Percentiles rank a stretch among this genome's conserved stretches.
These are phyloP conservation scores for Pseudomyrmex flavicornis DNA, from an alignment of 1,140 invertebrate genomes.

Conservation along the genomic window DNA sequence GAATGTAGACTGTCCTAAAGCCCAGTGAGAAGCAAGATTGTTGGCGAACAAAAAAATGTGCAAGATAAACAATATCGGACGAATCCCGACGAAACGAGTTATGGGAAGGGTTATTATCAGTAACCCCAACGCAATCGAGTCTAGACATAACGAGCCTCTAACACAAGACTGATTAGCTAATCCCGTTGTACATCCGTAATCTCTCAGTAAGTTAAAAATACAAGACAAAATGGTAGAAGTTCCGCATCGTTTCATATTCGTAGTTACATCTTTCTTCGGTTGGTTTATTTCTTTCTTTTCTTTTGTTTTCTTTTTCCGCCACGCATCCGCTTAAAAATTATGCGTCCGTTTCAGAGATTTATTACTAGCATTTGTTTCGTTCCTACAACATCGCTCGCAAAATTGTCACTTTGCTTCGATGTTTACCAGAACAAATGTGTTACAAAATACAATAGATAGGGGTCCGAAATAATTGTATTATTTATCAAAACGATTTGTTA, in stretches of 20 bases:
- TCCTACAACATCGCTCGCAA: constrained; percentile 28
- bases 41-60: constrained; percentile 71
- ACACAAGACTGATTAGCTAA: constrained; percentile 86
- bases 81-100: constrained; percentile 62
- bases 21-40: constrained; percentile 81
- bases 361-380: constrained; percentile 37
- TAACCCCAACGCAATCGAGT: constrained; percentile 62
- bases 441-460: background rate
- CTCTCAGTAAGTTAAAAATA: constrained; percentile 82
- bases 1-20: constrained; percentile 82
- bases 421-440: background rate
- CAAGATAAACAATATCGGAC: constrained; percentile 66
- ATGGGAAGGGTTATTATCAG: constrained; percentile 45
- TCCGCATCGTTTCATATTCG: constrained; percentile 78
- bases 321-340: constrained; percentile 70
- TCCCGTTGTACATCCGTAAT: constrained; percentile 83
- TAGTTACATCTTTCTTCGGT: constrained; percentile 52
- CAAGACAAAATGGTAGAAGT: constrained; percentile 81
- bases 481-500: too few relatives aligned
- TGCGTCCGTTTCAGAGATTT: constrained; percentile 23
- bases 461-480: background rate
- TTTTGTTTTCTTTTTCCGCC: constrained; percentile 54
- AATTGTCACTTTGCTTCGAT: constrained; percentile 15
- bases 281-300: constrained; percentile 21
- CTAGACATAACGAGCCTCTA: constrained; percentile 85